Conservation (phyloP, 2,888 invertebrate species). For the Zonitis immaculata region DNA sequence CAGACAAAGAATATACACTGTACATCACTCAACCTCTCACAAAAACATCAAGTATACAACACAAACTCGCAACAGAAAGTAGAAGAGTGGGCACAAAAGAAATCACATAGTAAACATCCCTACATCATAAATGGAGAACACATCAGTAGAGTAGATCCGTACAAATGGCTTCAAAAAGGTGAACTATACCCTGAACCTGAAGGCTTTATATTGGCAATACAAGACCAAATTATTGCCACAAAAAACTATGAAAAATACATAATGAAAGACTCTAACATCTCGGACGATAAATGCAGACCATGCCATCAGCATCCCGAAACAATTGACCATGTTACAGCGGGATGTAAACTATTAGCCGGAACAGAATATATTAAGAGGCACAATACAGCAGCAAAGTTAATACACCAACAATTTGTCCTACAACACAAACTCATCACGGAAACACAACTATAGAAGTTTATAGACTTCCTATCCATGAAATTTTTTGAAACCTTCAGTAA, state of each 20-base stretch:
- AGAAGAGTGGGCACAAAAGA: background rate
- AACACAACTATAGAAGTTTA: background rate
- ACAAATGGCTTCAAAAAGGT: background rate
- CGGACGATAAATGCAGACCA: background rate
- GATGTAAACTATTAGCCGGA: slow-evolving; percentile 1
- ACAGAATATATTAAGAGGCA: background rate
- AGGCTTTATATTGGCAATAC: background rate
- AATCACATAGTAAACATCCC: background rate
- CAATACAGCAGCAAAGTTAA: background rate
- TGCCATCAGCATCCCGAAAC: background rate
- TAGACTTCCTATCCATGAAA: too few relatives aligned
- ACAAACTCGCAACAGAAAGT: background rate
- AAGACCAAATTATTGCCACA: background rate
- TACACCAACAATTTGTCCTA: background rate
- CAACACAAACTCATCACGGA: background rate
- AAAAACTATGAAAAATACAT: background rate
- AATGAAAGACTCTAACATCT: background rate
- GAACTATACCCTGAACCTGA: background rate
- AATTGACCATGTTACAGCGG: background rate
- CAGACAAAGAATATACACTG: too few relatives aligned
- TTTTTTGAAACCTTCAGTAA: too few relatives aligned
- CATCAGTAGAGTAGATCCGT: background rate
- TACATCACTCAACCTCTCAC: too few relatives aligned
- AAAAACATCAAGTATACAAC: too few relatives aligned
- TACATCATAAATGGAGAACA: background rate